These are phyloP conservation scores for Tetragonula carbonaria DNA, from an alignment of 2,888 invertebrate genomes.

Conservation along the genomic window DNA sequence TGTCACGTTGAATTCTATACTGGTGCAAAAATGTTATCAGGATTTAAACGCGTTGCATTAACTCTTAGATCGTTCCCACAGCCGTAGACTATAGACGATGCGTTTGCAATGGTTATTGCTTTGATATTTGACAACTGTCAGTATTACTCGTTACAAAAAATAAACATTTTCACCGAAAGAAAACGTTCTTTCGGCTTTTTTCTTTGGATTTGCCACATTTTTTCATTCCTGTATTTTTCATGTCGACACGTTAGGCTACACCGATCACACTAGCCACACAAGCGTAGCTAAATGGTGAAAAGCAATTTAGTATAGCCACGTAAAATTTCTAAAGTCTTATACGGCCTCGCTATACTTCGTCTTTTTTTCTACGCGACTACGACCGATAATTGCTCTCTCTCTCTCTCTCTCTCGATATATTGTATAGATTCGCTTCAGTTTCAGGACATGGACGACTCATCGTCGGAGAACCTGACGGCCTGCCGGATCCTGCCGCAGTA, in stretches of 20 bases:
- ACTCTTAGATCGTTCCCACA: background rate
- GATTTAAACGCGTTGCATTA: background rate
- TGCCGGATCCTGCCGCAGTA: conserved; percentile 78
- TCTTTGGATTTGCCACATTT: too few relatives aligned
- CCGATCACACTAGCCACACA: too few relatives aligned
- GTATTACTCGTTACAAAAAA: too few relatives aligned
- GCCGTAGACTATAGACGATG: background rate
- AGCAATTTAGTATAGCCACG: too few relatives aligned
- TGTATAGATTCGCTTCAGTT: conserved; percentile 68
- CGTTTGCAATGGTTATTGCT: too few relatives aligned
- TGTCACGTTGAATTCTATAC: background rate
- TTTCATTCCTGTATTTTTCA: too few relatives aligned
- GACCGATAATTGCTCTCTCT: background rate
- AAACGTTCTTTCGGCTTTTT: too few relatives aligned
- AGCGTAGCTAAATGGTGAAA: too few relatives aligned
- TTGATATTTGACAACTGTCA: too few relatives aligned
- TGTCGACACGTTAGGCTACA: too few relatives aligned
- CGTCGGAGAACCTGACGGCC: conserved; percentile 71
- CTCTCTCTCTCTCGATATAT: conserved; percentile 14
- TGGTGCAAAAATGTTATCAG: background rate
- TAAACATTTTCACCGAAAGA: too few relatives aligned
- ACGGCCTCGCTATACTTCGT: background rate
- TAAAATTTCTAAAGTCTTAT: too few relatives aligned
- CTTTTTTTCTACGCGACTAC: background rate
- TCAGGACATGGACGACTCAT: conserved; percentile 69